Percentiles rank a stretch among this genome's conserved stretches.
phyloP scores from a whole-genome alignment of 2,113 vertebrate species.

The Cyprinodon tularosa region DNA sequence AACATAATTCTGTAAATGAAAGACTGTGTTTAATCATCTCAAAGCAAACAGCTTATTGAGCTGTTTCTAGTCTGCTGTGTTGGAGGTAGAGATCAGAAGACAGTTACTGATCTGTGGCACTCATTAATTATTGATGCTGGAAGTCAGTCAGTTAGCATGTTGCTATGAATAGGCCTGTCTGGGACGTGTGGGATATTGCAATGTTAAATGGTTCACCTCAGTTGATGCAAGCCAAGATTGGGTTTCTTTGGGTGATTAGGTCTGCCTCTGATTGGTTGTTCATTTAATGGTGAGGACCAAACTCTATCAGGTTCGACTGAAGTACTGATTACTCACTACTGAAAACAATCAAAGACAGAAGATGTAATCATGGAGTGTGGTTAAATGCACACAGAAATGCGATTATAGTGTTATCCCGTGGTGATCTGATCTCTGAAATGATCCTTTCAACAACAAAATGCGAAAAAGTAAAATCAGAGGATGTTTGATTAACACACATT shows the following conservation, averaged over 20 bases:
- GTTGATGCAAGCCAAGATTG: not conserved
- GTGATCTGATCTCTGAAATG: too few species aligned
- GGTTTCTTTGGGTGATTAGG: not conserved
- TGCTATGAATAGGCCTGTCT: slow-evolving; percentile 22
- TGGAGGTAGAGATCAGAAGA: slow-evolving; percentile 31
- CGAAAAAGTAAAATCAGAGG: too few species aligned
- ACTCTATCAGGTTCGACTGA: not conserved
- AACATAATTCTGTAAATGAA: not conserved
- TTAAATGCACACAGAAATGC: too few species aligned
- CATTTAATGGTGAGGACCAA: not conserved
- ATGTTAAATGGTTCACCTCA: slow-evolving; percentile 36
- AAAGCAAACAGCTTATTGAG: slow-evolving; percentile 5
- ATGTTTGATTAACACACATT: too few species aligned
- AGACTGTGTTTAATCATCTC: slow-evolving; percentile 1
- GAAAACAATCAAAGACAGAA: not conserved
- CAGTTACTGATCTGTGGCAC: slow-evolving; percentile 33
- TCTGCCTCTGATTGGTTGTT: not conserved
- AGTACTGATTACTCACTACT: slow-evolving; percentile 12
- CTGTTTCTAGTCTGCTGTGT: slow-evolving; percentile 8
- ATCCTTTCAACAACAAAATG: too few species aligned
- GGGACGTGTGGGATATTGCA: slow-evolving; percentile 34
- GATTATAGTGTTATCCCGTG: too few species aligned
- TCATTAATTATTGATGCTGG: slow-evolving; percentile 58
- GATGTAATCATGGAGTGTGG: slow-evolving; percentile 12
- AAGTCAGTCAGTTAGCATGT: slow-evolving; percentile 39